These are phyloP conservation scores for Eleutherodactylus coqui DNA, from an alignment of 2,797 vertebrate genomes.

Conservation along the genomic window DNA sequence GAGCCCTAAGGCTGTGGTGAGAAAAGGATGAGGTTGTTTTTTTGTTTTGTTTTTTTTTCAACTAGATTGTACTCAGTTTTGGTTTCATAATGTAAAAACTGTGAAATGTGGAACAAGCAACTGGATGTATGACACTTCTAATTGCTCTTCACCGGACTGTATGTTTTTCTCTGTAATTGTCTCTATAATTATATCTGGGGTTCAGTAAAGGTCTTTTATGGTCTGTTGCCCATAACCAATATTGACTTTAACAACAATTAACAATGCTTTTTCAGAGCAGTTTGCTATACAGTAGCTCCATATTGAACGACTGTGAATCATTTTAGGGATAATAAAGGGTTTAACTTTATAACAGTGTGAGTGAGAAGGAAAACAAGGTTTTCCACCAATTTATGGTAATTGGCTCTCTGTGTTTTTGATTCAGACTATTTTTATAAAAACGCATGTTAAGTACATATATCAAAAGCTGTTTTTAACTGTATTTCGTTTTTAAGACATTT, in stretches of 20 bases:
- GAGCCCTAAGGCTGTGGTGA: no score
- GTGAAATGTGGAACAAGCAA: not conserved
- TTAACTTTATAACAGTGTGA: not conserved
- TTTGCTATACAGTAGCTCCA: not conserved
- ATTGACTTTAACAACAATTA: slow-evolving; percentile 25
- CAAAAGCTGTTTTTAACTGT: not conserved
- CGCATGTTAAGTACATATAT: not conserved
- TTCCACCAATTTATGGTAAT: not conserved
- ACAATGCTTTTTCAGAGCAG: not conserved
- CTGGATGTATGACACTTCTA: not conserved
- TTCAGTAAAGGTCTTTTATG: not conserved
- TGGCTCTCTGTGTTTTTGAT: not conserved
- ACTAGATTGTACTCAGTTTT: not conserved
- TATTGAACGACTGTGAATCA: not conserved
- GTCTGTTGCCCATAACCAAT: not conserved
- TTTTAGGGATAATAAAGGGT: not conserved
- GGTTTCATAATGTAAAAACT: not conserved
- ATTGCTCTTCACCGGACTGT: not conserved
- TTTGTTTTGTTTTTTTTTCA: no score
- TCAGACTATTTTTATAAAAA: not conserved
- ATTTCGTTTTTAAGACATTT: not conserved
- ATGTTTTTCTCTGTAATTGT: not conserved
- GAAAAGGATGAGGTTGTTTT: no score
- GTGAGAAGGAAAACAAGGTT: not conserved
- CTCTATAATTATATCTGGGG: not conserved